Percentiles rank a stretch among this genome's conserved stretches.
phyloP scores from a whole-genome alignment of 2,888 invertebrate species.

The Lasioglossum lativentre region DNA sequence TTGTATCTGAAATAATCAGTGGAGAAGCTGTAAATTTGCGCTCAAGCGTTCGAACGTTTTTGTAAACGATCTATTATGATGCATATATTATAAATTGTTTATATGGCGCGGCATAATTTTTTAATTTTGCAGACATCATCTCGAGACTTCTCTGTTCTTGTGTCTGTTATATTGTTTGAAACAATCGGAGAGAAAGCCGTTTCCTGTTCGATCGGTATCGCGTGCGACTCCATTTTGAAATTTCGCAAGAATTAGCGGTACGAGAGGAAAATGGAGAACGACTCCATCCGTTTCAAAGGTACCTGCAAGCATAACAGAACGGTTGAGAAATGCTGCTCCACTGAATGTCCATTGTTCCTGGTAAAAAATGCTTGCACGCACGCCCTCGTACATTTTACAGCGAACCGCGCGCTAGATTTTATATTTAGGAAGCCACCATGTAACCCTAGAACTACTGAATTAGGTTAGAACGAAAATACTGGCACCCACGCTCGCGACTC shows the following conservation, averaged over 20 bases:
- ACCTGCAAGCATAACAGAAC: slow-evolving; percentile 4
- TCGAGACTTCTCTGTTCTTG: neutral
- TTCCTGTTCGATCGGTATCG: neutral
- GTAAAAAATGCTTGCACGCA: slow-evolving; percentile 24
- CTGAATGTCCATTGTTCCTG: slow-evolving; percentile 14
- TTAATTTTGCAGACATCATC: too few species aligned
- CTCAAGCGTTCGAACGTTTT: too few species aligned
- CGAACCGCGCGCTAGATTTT: slow-evolving; percentile 82
- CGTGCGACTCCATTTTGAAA: neutral
- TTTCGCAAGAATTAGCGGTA: neutral
- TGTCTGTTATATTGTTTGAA: neutral
- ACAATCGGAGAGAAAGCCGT: neutral
- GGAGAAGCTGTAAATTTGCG: neutral
- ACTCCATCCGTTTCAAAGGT: neutral
- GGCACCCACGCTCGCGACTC: slow-evolving; percentile 75
- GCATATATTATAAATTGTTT: too few species aligned
- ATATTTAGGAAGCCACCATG: slow-evolving; percentile 82
- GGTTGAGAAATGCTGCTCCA: neutral
- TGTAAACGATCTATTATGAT: too few species aligned
- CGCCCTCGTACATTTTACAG: slow-evolving; percentile 67
- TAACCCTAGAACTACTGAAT: slow-evolving; percentile 84
- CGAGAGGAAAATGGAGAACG: neutral
- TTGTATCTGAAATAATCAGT: neutral
- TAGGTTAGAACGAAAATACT: slow-evolving; percentile 83
- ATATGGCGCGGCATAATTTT: too few species aligned